Base-by-base conservation (phyloP, 1,140 invertebrate genomes). In the Octopus sinensis region DNA sequence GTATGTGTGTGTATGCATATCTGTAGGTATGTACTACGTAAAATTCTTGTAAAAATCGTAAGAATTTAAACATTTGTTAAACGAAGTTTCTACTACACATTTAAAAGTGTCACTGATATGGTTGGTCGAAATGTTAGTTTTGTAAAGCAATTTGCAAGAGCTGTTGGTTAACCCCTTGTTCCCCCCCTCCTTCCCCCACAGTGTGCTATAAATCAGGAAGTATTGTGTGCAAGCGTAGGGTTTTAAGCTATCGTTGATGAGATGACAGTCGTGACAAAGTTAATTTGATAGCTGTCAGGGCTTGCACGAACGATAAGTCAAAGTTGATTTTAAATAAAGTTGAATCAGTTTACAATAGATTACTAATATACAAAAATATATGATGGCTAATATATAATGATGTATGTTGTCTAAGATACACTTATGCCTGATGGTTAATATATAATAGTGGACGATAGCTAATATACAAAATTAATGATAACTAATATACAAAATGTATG, bases 261-360 rank as follows among this genome's bases (percentile, higher is more conserved):
- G 62, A 68, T 68, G 62, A 68, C 12, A 68, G 62, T 68, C n/a
- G 62, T 68, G 62, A n/a, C 62, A 68, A 68, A 68, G 62, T 68
- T n/a, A 68, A 68, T 68, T 68, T 68, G 62, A 68, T 68, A 68
- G 62, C 62, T 68, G 62, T n/a, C 62, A 68, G 62, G 62, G 62
- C 62, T 68, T 68, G 12, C 12, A 12, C 12, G 12, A 68, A 68
- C 12, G 12, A n/a, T 13, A n/a, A 68, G n/a, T 68, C 62, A 13
- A 68, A 68, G 12, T 68, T 68, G n/a, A 12, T 1, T 68, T 68
- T 68, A 68, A 68, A 68, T 68, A n/a, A 68, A 68, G 3, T 68
- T 68, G 62, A 68, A 68, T 68, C 62, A 68, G 62, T 68, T 68
- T 68, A 68, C 62, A 68, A 68, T 68, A n/a, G 62, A 13, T 68